Base-by-base conservation (phyloP, 2,888 invertebrate genomes). In the Synanthedon andrenaeformis region DNA sequence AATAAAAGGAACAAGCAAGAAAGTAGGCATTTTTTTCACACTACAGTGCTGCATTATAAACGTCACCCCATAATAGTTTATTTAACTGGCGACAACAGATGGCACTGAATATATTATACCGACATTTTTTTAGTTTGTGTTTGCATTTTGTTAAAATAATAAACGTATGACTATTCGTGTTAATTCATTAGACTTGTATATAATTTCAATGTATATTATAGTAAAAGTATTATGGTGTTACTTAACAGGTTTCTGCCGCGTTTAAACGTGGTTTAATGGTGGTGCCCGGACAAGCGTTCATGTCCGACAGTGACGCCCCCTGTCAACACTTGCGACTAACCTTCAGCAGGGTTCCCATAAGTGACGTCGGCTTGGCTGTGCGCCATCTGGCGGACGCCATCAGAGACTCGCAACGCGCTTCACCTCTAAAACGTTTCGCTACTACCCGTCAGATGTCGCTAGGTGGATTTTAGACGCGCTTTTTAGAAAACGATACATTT, bases 221-320 rank as follows among this genome's bases (percentile, higher is more conserved):
- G 10, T 35, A 23, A 23, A 23, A 23, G 23, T 5, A 23, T 23
- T 5, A 23, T 5, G 5, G 23, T 55, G 4, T 45, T 52, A n/a
- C 51, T 45, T 62, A 62, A 0, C 66, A 85, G 85, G 82, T 83
- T 58, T 66, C 77, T 52, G 89, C 91, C 52, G 94, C 93, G 0
- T 73, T 92, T 19, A 83, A 89, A 53, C 91, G 92, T 55, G 90
- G 93, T 10, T 89, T 94, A 1, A 89, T 92, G 68, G 78, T 94
- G 59, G 89, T 92, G 0, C 95, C 95, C 0, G 95, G 95, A 0
- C 92, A 91, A 57, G 92, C 92, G 0, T 95, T 94, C 72, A 89
- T 90, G 74, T 88, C 89, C 52, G 91, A 93, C 72, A 82, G 88
- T 1, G 77, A 78, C 45, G 82, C 88, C 56, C 90, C 92, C 11